Conservation (phyloP, 2,113 vertebrate species). For the Hippopotamus amphibius region DNA sequence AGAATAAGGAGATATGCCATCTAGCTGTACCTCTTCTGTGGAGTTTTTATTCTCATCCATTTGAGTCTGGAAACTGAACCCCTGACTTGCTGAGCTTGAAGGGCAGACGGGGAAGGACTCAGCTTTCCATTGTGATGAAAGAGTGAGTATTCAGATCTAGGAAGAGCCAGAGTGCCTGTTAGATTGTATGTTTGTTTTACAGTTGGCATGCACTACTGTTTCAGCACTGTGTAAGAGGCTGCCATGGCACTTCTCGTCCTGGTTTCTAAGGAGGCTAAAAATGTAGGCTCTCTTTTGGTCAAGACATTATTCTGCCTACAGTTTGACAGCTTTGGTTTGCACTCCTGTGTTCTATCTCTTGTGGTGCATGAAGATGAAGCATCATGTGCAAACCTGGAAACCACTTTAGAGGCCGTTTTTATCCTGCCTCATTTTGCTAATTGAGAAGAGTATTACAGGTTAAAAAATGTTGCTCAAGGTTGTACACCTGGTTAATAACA, state of each 20-base stretch:
- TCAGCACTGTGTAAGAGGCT: background rate
- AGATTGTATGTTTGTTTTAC: background rate
- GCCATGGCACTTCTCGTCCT: background rate
- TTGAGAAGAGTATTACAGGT: conserved; percentile 14
- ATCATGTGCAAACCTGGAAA: background rate
- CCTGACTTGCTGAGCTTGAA: background rate
- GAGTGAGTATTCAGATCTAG: background rate
- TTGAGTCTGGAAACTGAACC: conserved; percentile 13
- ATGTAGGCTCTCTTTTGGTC: background rate
- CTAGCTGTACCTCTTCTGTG: background rate
- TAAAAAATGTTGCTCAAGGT: conserved; percentile 34
- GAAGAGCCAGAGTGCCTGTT: background rate
- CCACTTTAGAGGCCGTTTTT: background rate
- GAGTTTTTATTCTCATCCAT: background rate
- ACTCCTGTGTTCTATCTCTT: background rate
- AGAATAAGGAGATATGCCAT: background rate
- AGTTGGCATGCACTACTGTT: background rate
- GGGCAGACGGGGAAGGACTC: background rate
- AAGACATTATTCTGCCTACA: background rate
- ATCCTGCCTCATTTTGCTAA: conserved; percentile 14
- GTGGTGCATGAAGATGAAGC: background rate
- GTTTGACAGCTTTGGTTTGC: background rate
- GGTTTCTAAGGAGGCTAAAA: background rate
- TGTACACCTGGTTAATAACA: background rate
- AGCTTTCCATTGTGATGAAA: background rate